A percentile compares a stretch with the other conserved stretches of the same genome.
These are phyloP conservation scores for Dinoponera quadriceps DNA, from an alignment of 1,140 invertebrate species.

Conservation along the genomic window DNA sequence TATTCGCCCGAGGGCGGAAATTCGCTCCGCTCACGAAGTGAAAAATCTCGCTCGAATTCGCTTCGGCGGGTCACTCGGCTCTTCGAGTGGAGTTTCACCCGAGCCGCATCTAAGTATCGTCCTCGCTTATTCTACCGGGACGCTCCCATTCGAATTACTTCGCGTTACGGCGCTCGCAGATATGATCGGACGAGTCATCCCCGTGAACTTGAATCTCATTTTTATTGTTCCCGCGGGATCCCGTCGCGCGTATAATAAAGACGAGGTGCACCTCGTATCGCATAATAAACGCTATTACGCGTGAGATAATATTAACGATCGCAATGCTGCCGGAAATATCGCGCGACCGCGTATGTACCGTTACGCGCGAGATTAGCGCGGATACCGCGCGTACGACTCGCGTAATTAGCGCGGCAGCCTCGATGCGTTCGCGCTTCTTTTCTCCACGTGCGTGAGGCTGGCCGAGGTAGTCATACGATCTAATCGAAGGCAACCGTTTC, in stretches of 20 bases:
- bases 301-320: slow-evolving; percentile 62
- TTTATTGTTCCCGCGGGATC: slow-evolving; percentile 41
- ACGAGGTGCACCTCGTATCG: slow-evolving; percentile 40
- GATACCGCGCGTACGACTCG: slow-evolving; percentile 25
- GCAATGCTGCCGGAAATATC: slow-evolving; percentile 54
- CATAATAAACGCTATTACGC: slow-evolving; percentile 56
- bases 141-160: neutral
- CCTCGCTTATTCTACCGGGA: slow-evolving; percentile 26
- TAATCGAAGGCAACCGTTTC: no score
- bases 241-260: slow-evolving; percentile 22
- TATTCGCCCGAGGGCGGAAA: no score
- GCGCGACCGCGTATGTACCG: slow-evolving; percentile 43
- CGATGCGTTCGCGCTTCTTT: slow-evolving; percentile 1
- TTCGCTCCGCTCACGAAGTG: no score
- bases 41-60: no score
- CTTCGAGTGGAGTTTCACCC: no score
- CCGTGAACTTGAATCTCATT: slow-evolving; percentile 52
- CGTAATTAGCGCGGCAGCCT: slow-evolving; percentile 54
- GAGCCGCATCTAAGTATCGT: neutral
- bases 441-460: no score
- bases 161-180: neutral
- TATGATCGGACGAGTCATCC: slow-evolving; percentile 47
- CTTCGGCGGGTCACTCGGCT: no score
- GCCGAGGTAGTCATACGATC: neutral
- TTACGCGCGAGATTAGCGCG: slow-evolving; percentile 48